Percentiles rank a stretch among this genome's conserved stretches.
Conservation (phyloP, 1,140 invertebrate species). For the Drosophila triauraria region DNA sequence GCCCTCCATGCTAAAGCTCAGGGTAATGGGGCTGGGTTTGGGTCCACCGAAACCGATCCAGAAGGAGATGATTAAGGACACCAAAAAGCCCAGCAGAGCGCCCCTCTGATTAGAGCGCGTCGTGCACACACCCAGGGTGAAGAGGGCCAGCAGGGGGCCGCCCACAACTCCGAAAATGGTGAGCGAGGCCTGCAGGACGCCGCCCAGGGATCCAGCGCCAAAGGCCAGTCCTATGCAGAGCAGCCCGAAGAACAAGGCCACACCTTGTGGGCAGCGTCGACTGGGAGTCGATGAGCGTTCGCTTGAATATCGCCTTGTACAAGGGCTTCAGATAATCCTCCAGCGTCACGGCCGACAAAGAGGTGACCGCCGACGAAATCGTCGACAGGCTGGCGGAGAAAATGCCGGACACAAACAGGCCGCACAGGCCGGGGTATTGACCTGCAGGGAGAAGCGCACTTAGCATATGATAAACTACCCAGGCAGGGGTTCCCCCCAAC, state of each 20-base stretch:
- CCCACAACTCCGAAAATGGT: constrained; percentile 93
- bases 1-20: constrained; percentile 87
- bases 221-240: constrained; percentile 90
- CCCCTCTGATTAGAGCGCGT: constrained; percentile 89
- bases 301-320: constrained; percentile 81
- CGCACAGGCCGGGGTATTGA: constrained; percentile 90
- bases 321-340: constrained; percentile 91
- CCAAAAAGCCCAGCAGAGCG: constrained; percentile 88
- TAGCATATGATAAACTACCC: constrained; percentile 1
- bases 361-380: constrained; percentile 93
- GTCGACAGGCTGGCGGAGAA: constrained; percentile 94
- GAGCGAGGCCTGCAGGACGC: constrained; percentile 90
- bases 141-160: constrained; percentile 92
- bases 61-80: constrained; percentile 90
- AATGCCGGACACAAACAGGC: constrained; percentile 93
- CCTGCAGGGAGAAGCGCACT: constrained; percentile 40
- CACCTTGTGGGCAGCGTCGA: constrained; percentile 87
- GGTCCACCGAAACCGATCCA: constrained; percentile 95
- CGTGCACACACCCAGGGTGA: constrained; percentile 91
- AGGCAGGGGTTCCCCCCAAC: not conserved
- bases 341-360: constrained; percentile 92
- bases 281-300: constrained; percentile 66
- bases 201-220: constrained; percentile 88
- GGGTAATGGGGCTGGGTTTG: constrained; percentile 86
- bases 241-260: constrained; percentile 90